Evolutionary conservation across 2,113 vertebrate genomes (phyloP).

Genomic region (Tinamus guttatus): DNA sequence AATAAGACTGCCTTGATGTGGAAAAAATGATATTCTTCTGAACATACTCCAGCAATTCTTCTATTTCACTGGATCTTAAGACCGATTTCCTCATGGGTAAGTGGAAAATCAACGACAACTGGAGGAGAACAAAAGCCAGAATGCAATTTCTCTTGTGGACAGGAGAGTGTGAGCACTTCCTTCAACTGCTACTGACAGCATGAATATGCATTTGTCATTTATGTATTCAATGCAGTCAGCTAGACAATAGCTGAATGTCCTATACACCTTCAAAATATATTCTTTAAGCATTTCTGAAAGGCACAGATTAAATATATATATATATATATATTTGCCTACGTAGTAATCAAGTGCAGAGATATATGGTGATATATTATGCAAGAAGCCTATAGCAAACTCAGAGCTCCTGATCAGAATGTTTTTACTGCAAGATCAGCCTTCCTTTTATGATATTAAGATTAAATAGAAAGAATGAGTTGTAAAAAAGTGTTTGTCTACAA

Average conservation of each 20-base stretch:
- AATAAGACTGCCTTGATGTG: background rate
- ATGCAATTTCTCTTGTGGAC: slow-evolving; percentile 8
- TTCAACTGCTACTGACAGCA: slow-evolving; percentile 35
- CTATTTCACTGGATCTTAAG: slow-evolving; percentile 7
- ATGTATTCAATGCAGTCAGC: background rate
- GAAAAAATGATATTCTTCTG: background rate
- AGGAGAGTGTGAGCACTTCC: slow-evolving; percentile 25
- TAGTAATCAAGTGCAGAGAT: background rate
- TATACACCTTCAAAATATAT: background rate
- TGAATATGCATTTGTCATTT: slow-evolving; percentile 42
- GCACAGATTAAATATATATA: background rate
- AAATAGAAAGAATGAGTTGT: background rate
- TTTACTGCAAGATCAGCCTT: background rate
- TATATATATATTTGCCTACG: too few relatives aligned
- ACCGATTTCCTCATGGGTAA: background rate
- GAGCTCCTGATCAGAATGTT: background rate
- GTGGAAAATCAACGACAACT: background rate
- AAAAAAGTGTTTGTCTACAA: background rate
- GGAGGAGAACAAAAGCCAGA: slow-evolving; percentile 33
- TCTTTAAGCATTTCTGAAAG: background rate
- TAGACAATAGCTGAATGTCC: background rate
- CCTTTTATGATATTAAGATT: background rate
- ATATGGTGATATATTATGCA: background rate
- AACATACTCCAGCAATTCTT: background rate
- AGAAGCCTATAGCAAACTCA: background rate